Conservation (phyloP, 2,797 vertebrate species). For the Alcedo quadribrachys region DNA sequence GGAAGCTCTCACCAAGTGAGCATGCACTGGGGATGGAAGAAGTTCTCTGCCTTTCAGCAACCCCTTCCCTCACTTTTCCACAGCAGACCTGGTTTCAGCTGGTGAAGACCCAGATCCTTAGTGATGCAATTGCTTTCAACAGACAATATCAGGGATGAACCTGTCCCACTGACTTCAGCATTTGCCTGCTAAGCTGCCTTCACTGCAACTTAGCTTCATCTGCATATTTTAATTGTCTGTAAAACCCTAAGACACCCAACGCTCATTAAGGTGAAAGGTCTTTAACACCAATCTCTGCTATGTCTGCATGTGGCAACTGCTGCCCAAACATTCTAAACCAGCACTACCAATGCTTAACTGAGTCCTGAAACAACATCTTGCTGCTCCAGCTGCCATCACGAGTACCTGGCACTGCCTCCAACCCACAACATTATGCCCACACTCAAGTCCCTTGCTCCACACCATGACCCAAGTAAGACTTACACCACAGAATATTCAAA, state of each 20-base stretch:
- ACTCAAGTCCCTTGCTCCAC: background rate
- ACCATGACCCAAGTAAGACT: background rate
- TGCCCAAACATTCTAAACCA: background rate
- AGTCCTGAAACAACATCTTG: background rate
- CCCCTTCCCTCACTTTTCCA: background rate
- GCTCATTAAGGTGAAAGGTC: background rate
- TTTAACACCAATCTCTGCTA: background rate
- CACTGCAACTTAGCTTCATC: background rate
- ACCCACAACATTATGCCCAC: accelerated
- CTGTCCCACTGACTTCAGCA: background rate
- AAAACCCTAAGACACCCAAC: background rate
- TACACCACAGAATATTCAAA: background rate
- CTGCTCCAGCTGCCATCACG: background rate
- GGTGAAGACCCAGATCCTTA: background rate
- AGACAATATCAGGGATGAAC: background rate
- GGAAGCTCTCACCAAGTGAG: background rate
- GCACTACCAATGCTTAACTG: background rate
- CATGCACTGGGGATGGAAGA: background rate
- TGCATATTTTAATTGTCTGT: background rate
- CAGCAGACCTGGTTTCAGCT: background rate
- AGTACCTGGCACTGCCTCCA: background rate
- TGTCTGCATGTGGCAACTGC: background rate
- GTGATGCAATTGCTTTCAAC: background rate
- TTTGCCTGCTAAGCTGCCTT: background rate
- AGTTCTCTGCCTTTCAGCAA: background rate